Conservation (phyloP, 2,797 vertebrate genomes). For the Hoplostethus atlanticus region DNA sequence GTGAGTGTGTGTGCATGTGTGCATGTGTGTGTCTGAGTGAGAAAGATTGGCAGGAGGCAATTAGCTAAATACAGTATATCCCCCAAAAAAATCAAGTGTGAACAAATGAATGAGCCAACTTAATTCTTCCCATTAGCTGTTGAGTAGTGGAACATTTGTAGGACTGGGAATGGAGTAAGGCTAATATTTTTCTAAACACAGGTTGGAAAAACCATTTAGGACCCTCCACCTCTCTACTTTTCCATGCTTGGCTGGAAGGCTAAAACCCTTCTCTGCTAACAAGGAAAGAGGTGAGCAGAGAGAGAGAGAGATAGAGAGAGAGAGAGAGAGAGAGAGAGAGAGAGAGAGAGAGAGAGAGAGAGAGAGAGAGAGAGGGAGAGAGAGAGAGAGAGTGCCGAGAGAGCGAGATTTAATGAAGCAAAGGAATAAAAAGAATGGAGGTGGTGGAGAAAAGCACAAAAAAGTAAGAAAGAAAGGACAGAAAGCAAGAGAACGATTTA, state of each 20-base stretch:
- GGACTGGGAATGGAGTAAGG: slow-evolving; percentile 8
- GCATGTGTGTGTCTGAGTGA: slow-evolving; percentile 3
- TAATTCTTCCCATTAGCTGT: slow-evolving; percentile 29
- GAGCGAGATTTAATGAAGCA: too few species aligned
- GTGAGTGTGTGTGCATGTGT: background rate
- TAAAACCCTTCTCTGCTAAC: background rate
- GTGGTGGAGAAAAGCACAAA: background rate
- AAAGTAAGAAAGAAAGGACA: background rate
- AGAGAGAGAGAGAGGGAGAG: too few species aligned
- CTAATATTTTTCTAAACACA: slow-evolving; percentile 18
- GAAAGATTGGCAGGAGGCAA: slow-evolving; percentile 19
- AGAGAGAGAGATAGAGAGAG: too few species aligned
- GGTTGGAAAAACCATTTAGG: background rate
- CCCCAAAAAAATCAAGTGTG: background rate
- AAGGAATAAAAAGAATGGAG: too few species aligned
- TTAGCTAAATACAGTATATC: background rate
- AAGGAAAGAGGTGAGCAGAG: background rate
- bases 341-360: too few species aligned
- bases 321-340: too few species aligned
- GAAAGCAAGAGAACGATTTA: background rate
- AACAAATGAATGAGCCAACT: slow-evolving; percentile 3
- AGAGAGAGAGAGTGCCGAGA: too few species aligned
- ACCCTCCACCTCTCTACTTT: background rate
- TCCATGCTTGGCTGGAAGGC: background rate
- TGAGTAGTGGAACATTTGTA: slow-evolving; percentile 27